These are phyloP conservation scores for Cygnus atratus DNA, from an alignment of 2,113 vertebrate genomes.

Conservation along the genomic window DNA sequence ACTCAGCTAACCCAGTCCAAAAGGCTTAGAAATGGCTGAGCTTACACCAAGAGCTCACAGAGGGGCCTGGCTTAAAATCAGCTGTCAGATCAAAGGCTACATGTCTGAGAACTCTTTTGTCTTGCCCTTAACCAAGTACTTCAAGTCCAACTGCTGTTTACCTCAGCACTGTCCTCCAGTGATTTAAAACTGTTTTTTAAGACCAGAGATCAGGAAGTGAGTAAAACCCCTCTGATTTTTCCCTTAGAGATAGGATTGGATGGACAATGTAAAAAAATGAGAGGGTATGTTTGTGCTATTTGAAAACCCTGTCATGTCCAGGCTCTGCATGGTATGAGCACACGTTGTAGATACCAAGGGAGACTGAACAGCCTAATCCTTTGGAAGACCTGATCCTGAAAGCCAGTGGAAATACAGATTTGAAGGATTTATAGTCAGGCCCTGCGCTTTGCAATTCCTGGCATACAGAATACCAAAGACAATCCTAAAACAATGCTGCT, in stretches of 20 bases:
- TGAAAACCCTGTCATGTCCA: not conserved
- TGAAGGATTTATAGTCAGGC: not conserved
- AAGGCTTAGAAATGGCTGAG: not conserved
- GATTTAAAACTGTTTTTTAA: not conserved
- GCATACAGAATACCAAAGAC: not conserved
- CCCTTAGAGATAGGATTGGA: not conserved
- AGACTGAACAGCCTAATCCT: not conserved
- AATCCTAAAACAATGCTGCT: not conserved
- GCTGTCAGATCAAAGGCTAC: not conserved
- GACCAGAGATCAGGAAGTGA: conserved; percentile 9
- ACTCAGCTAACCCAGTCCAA: not conserved
- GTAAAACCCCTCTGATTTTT: not conserved
- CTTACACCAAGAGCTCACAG: not conserved
- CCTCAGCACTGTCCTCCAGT: not conserved
- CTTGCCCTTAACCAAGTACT: not conserved
- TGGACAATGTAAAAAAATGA: not conserved
- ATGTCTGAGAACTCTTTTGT: not conserved
- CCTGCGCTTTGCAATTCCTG: not conserved
- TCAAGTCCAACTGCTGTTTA: conserved; percentile 4
- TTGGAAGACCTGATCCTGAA: not conserved
- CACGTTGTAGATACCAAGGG: not conserved
- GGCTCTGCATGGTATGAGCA: not conserved
- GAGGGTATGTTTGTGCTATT: not conserved
- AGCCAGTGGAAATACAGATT: not conserved
- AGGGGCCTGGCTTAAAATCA: not conserved